Evolutionary conservation across 2,888 invertebrate genomes (phyloP).

Genomic region (Kryphioiulus occultus): DNA sequence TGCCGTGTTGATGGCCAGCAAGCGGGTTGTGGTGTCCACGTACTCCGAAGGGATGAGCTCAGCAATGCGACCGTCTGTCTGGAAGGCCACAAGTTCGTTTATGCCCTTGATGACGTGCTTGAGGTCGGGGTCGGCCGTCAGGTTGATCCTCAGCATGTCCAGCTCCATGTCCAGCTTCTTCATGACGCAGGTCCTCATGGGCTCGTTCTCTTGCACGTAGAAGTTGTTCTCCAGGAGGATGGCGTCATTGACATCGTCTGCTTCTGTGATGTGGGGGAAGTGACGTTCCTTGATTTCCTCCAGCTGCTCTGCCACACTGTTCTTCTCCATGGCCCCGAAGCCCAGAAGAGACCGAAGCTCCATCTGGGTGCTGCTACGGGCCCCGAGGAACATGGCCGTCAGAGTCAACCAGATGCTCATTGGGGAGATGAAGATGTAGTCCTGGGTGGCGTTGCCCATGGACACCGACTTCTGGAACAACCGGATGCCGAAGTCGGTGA

Average conservation of each 20-base stretch:
- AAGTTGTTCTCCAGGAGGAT: neutral
- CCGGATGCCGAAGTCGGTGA: neutral
- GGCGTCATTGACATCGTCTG: neutral
- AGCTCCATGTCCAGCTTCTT: neutral
- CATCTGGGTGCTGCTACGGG: neutral
- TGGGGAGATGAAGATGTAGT: neutral
- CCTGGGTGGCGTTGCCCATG: neutral
- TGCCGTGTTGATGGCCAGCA: neutral
- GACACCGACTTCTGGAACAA: neutral
- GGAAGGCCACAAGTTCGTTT: slow-evolving; percentile 6
- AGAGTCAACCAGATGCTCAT: neutral
- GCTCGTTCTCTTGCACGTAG: slow-evolving; percentile 11
- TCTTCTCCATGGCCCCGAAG: neutral
- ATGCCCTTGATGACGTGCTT: neutral
- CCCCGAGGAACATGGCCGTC: neutral
- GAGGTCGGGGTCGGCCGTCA: neutral
- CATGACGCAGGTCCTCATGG: neutral
- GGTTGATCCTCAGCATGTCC: slow-evolving; percentile 9
- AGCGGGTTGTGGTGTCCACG: slow-evolving; percentile 9
- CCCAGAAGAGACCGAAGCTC: neutral
- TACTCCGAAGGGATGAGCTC: neutral
- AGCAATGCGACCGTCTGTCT: neutral
- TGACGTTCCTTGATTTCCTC: neutral
- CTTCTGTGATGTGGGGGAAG: neutral
- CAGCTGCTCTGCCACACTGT: neutral